phyloP scores from a whole-genome alignment of 1,140 invertebrate genomes.

The Muscidifurax raptorellus region DNA sequence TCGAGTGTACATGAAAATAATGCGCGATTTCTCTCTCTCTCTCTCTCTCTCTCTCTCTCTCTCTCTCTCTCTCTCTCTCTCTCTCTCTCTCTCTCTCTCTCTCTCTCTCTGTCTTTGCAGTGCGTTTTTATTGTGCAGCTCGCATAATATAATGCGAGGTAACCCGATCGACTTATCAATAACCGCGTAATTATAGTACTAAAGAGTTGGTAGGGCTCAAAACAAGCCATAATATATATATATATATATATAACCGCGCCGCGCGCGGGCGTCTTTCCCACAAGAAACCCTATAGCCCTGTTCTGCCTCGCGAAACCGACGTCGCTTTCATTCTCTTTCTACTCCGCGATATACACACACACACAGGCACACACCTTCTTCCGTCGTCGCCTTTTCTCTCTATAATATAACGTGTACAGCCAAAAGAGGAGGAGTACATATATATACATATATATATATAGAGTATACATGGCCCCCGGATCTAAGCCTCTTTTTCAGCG shows the following conservation, averaged over 20 bases:
- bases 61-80: no score
- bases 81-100: no score
- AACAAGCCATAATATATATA: conserved; percentile 73
- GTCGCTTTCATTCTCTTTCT: not conserved
- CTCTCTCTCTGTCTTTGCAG: no score
- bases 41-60: no score
- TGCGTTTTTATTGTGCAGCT: conserved; percentile 61
- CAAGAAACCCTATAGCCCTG: conserved; percentile 75
- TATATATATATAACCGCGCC: no score
- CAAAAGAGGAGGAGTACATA: no score
- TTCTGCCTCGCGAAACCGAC: conserved; percentile 33
- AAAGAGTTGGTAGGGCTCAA: conserved; percentile 75
- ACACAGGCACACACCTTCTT: conserved; percentile 38
- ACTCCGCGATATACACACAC: not conserved
- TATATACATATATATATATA: not conserved
- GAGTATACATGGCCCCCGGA: conserved; percentile 38
- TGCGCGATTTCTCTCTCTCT: not conserved
- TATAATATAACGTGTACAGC: not conserved
- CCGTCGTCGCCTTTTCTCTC: conserved; percentile 55
- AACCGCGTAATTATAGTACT: conserved; percentile 75
- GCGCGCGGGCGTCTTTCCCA: conserved; percentile 75
- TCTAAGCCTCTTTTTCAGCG: conserved; percentile 57
- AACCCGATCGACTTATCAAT: conserved; percentile 77
- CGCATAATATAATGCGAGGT: conserved; percentile 61
- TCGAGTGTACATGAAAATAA: no score